phyloP scores from a whole-genome alignment of 2,888 invertebrate genomes.

The Eupithecia subfuscata region DNA sequence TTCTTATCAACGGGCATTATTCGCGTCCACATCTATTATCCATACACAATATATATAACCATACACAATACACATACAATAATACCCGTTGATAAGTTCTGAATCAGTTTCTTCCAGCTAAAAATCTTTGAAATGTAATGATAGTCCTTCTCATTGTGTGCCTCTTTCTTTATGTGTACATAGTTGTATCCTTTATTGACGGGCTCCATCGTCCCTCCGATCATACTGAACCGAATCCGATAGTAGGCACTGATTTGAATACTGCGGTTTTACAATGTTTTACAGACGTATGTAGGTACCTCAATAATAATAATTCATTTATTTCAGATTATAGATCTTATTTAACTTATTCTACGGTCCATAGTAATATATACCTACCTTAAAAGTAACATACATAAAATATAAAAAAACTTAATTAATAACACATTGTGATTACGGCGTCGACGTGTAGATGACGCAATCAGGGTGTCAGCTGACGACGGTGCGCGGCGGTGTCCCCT shows the following conservation, averaged over 20 bases:
- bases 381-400: too few species aligned
- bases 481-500: too few species aligned
- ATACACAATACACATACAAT: background rate
- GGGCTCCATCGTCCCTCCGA: conserved; percentile 31
- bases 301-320: too few species aligned
- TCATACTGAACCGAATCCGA: background rate
- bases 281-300: background rate
- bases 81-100: background rate
- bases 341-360: too few species aligned
- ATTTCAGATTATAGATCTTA: too few species aligned
- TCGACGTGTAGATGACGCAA: too few species aligned
- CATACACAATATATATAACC: too few species aligned
- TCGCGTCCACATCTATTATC: background rate
- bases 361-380: too few species aligned
- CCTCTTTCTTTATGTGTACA: conserved; percentile 57
- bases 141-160: conserved; percentile 57
- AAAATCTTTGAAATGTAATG: conserved; percentile 53
- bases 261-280: background rate
- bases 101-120: background rate
- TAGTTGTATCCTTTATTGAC: conserved; percentile 60
- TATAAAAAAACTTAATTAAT: too few species aligned
- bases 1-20: background rate
- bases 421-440: too few species aligned
- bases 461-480: too few species aligned
- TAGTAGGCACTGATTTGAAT: background rate